A percentile compares a stretch with the other conserved stretches of the same genome.
Evolutionary conservation across 2,113 vertebrate species (phyloP).

Genomic region (Anser cygnoides): DNA sequence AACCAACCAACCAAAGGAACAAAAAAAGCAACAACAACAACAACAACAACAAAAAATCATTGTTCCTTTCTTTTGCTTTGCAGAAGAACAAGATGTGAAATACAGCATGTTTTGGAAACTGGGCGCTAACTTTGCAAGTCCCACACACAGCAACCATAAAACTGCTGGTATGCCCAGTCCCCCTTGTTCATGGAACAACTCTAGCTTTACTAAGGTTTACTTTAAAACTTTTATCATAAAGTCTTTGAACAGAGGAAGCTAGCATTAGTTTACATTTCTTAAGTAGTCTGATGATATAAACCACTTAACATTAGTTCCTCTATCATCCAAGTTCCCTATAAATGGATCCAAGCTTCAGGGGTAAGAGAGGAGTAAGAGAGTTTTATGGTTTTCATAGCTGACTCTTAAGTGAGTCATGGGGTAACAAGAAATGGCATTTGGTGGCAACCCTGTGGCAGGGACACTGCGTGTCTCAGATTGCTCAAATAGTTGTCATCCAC

Average conservation of each 20-base stretch:
- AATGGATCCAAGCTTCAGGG: background rate
- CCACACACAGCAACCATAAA: background rate
- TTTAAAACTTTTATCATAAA: background rate
- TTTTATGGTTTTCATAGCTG: background rate
- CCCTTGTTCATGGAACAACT: background rate
- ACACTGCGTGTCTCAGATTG: background rate
- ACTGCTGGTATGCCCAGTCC: background rate
- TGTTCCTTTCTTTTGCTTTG: background rate
- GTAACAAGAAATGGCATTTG: conserved; percentile 12
- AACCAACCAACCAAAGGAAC: background rate
- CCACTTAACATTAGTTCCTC: background rate
- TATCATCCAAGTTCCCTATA: background rate
- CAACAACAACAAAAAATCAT: background rate
- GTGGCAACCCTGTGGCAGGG: background rate
- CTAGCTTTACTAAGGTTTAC: background rate
- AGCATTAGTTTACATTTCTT: background rate
- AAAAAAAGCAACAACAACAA: background rate
- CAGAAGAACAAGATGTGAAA: background rate
- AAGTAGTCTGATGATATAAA: background rate
- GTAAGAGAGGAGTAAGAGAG: background rate
- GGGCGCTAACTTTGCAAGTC: background rate
- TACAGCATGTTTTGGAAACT: background rate
- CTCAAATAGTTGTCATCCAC: background rate
- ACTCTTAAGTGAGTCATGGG: background rate
- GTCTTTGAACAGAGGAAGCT: background rate